Percentiles rank a stretch among this genome's conserved stretches.
Conservation (phyloP, 2,797 vertebrate genomes). For the Sebastes oblongus region DNA sequence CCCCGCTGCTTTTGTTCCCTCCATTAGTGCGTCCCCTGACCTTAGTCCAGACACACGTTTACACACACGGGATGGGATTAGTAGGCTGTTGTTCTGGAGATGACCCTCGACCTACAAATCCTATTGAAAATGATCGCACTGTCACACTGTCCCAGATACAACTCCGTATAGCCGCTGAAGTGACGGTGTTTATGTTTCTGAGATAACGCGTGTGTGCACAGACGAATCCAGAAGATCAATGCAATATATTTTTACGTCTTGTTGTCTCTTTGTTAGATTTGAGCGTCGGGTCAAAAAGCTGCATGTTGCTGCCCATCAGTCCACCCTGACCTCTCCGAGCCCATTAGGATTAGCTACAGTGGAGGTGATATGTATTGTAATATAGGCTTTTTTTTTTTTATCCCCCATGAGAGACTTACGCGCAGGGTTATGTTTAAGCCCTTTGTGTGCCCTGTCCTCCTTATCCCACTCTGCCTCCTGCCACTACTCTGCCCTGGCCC, state of each 20-base stretch:
- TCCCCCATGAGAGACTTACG: slow-evolving; percentile 55
- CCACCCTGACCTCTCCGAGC: slow-evolving; percentile 35
- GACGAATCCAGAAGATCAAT: not conserved
- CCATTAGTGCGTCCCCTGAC: slow-evolving; percentile 41
- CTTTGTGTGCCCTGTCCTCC: slow-evolving; percentile 68
- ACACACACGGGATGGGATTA: slow-evolving; percentile 65
- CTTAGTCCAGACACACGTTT: slow-evolving; percentile 50
- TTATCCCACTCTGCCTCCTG: slow-evolving; percentile 61
- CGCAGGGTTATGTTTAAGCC: slow-evolving; percentile 70
- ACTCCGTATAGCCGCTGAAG: not conserved
- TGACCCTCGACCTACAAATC: slow-evolving; percentile 75
- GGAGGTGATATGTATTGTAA: slow-evolving; percentile 60
- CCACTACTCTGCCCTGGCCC: slow-evolving; percentile 38
- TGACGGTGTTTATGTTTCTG: not conserved
- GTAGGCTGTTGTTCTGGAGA: slow-evolving; percentile 82
- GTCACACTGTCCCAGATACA: slow-evolving; percentile 68
- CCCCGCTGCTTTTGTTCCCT: slow-evolving; percentile 30
- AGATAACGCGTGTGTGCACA: not conserved
- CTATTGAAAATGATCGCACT: slow-evolving; percentile 69
- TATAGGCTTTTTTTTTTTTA: slow-evolving; percentile 30
- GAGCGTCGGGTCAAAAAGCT: slow-evolving; percentile 14
- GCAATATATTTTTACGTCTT: not conserved
- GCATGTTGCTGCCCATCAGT: not conserved
- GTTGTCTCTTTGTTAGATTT: not conserved
- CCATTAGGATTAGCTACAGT: slow-evolving; percentile 60